Base-by-base conservation (phyloP, 2,888 invertebrate genomes). In the Amphiduros pacificus region DNA sequence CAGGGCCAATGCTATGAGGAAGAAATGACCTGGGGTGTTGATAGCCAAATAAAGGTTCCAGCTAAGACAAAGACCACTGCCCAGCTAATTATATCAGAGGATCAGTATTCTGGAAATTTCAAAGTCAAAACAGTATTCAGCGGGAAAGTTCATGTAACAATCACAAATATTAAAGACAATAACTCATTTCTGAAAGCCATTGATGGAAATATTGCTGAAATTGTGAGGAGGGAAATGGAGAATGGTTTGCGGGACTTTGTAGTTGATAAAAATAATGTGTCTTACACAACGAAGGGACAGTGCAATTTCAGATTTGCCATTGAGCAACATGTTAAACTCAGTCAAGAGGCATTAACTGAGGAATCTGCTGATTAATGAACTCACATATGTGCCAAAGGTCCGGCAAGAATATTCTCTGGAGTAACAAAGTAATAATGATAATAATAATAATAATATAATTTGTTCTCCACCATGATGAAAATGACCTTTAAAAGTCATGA, bases 1-100 rank as follows among this genome's bases (percentile, higher is more conserved):
- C 78, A 79, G 28, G 80, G 78, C 56, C 71, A 75, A 57, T 72
- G 74, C 1, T 67, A 75, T 17, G 80, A 81, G 57, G 81, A 84
- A 66, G 72, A 76, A 44, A 73, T 85, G 58, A 78, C 81, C 2
- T 85, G 85, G 85, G 79, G 80, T n/a, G 84, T 85, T 2, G 83
- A 85, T 70, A 83, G 78, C 64, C 80, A 75, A 62, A 81, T 85
- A 49, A 74, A 76, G 62, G 84, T 84, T 68, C 82, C 82, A 9
- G 51, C 66, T 0, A 65, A 65, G 20, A 71, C 71, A 55, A 70
- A 67, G 67, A 83, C 84, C 6, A 81, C 78, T 11, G 85, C 84
- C 0, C 79, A 79, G 59, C 79, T 85, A 62, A 78, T 83, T 1
- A 81, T 85, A 44, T 80, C 80, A 53, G 84, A 85, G 71, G 79